phyloP scores from a whole-genome alignment of 2,797 vertebrate species.

The Coregonus ussuriensis region DNA sequence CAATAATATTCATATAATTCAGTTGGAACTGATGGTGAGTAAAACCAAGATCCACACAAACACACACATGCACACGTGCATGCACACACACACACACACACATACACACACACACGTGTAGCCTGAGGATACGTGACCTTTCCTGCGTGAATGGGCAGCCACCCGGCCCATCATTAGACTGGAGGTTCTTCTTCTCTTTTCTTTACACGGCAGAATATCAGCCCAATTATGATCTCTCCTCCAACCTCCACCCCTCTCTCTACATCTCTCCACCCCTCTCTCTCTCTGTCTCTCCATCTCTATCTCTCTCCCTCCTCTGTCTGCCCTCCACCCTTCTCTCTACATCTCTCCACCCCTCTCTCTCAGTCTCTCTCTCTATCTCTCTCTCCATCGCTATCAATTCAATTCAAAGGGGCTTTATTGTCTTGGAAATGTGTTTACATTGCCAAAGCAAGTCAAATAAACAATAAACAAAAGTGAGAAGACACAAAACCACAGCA shows the following conservation, averaged over 20 bases:
- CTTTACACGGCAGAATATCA: constrained; percentile 48
- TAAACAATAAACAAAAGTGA: no score
- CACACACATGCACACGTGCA: not conserved
- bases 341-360: no score
- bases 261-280: constrained; percentile 11
- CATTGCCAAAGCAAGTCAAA: no score
- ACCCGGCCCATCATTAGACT: constrained; percentile 43
- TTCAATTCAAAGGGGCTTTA: no score
- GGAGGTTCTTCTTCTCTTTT: constrained; percentile 12
- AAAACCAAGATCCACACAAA: not conserved
- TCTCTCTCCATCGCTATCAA: no score
- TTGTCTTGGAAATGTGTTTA: no score
- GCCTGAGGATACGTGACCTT: constrained; percentile 33
- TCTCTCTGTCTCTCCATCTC: constrained; percentile 14
- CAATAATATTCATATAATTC: no score
- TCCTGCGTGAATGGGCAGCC: constrained; percentile 30
- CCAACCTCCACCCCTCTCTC: constrained; percentile 18
- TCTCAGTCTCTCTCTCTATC: no score
- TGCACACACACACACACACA: constrained; percentile 16
- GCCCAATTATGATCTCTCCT: constrained; percentile 49
- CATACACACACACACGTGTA: not conserved
- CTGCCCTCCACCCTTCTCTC: no score
- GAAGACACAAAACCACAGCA: no score
- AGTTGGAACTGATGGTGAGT: no score
- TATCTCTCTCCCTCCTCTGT: constrained; percentile 32